These are phyloP conservation scores for Neolamprologus ventralis DNA, from an alignment of 2,113 vertebrate genomes.

Conservation along the genomic window DNA sequence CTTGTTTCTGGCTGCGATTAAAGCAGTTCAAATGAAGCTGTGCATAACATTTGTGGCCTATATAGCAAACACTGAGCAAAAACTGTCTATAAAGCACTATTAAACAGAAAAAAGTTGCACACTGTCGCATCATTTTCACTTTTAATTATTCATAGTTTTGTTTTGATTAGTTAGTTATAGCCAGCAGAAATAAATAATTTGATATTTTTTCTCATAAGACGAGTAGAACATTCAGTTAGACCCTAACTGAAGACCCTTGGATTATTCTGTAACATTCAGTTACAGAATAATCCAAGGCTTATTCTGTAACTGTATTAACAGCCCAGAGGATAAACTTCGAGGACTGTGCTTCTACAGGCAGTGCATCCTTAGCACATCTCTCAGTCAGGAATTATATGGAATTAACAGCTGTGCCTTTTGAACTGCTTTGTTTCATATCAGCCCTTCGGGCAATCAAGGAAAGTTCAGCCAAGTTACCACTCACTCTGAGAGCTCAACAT, in stretches of 20 bases:
- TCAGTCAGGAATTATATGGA: background rate
- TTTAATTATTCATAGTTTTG: background rate
- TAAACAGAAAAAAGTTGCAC: background rate
- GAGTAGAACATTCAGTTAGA: background rate
- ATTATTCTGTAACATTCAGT: too few relatives aligned
- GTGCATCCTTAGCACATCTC: background rate
- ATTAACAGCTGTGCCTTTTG: slow-evolving; percentile 47
- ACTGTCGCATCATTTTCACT: background rate
- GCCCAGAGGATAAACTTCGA: background rate
- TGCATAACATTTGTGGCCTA: background rate
- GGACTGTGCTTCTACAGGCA: background rate
- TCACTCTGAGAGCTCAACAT: slow-evolving; percentile 4
- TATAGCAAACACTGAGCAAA: background rate
- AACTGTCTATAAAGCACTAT: background rate
- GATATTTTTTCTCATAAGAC: background rate
- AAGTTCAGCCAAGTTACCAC: slow-evolving; percentile 41
- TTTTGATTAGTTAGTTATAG: background rate
- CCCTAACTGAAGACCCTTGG: too few relatives aligned
- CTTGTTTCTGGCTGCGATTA: background rate
- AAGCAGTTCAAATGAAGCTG: background rate
- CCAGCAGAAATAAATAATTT: background rate
- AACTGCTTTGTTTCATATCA: slow-evolving; percentile 19
- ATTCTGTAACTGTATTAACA: background rate
- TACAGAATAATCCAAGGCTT: background rate
- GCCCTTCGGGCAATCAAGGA: slow-evolving; percentile 19